Evolutionary conservation across 2,113 vertebrate genomes (phyloP), one percentile per base, ranked within the genome.

Genomic region (Orthonyx spaldingii): DNA sequence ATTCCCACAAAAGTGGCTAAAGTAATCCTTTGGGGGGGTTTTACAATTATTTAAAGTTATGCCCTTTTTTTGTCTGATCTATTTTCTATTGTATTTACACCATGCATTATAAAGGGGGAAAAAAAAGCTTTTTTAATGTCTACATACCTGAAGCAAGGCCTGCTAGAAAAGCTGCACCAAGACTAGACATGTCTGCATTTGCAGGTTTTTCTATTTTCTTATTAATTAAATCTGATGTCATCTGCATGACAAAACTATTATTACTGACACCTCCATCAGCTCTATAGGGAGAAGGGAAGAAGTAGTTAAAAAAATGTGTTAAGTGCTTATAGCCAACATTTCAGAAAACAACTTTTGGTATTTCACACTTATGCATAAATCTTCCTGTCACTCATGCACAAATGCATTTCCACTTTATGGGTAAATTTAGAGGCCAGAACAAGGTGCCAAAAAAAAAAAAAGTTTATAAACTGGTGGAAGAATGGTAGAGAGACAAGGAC

Each of bases 201-300:
- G 90, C 92, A 1, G 98, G 98, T 82, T 98, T 98, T 88, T 98
- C 97, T 90, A 99, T 97, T 35, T 98, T 98, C 70, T 96, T 97
- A 59, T 98, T 98, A 69, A 99, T 98, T 97, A 99, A 97, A 96
- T 99, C 98, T 69, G 99, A 98, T 26, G 99, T 99, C 97, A 99
- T 98, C 97, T 99, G 99, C 99, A 99, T 98, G 90, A 99, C 49
- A 72, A 99, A 99, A 94, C 98, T 95, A 44, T 99, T 99, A 84
- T 98, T 98, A 90, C 98, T 99, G 63, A 99, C 98, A 13, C 99
- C 99, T 61, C 99, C 99, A 59, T 99, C 99, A 81, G 98, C 98
- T 97, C 99, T 99, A 95, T 7, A 49, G 37, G 30, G 37, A 95
- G 26, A 96, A 32, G 13, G 64, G n/a, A 64, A 97, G 18, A 75